Base-by-base conservation (phyloP, 2,888 invertebrate species). In the Acleris holmiana region DNA sequence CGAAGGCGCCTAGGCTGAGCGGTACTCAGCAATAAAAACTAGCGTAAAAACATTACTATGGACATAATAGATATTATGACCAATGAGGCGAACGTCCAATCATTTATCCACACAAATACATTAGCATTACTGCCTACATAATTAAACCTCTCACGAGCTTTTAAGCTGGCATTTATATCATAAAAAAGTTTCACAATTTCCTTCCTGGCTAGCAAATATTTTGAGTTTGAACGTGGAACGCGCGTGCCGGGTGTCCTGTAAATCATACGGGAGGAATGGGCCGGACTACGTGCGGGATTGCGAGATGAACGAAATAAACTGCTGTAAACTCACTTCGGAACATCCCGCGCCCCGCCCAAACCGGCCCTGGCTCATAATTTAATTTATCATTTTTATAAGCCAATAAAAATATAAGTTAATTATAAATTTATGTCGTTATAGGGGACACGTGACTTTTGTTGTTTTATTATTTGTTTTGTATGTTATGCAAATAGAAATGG, bases 261-360 rank as follows among this genome's bases (percentile, higher is more conserved):
- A 86, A 88, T 87, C 88, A 86, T 81, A 68, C 68, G 69, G 67
- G 73, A 73, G 72, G 66, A 71, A 75, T 69, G 71, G 63, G 66
- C 68, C 66, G 61, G 66, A 63, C 67, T 66, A 62, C 59, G 66
- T 54, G 66, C 58, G 15, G 50, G 62, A 60, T 53, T 25, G 53
- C 54, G 49, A 44, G 54, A 58, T 44, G 17, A 35, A 53, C 53
- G 17, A 54, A 51, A 61, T 61, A 61, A 61, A 61, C 61, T 47
- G 47, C 53, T 49, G 29, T 56, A 41, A 58, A 48, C 21, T 48
- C n/a, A 23, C 10, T 53, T 47, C 47, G 23, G 40, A 53, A 25
- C 56, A 18, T 13, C 29, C 35, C 15, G 10, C 17, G 47, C 49
- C 23, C 56, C 23, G 17, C 59, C 64, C 54, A 47, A 48, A 35